These are phyloP conservation scores for Amorpha juglandis DNA, from an alignment of 2,888 invertebrate species.

Conservation along the genomic window DNA sequence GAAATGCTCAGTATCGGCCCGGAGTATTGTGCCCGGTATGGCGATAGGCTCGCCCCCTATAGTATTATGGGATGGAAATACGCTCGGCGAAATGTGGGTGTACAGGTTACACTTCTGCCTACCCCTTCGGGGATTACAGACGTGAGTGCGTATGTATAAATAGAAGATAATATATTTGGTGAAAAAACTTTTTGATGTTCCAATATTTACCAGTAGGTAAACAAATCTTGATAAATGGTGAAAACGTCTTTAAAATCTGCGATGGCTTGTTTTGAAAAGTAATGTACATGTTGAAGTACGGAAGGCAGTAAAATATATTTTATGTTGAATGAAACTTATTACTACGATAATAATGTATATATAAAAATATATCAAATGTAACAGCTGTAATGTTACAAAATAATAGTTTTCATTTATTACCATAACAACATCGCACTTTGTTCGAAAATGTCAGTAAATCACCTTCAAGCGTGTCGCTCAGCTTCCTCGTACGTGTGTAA, in stretches of 20 bases:
- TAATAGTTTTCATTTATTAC: conserved; percentile 48
- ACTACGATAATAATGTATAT: conserved; percentile 3
- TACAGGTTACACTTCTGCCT: too few species aligned
- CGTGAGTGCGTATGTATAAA: too few species aligned
- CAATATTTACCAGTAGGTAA: neutral
- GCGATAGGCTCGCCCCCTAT: too few species aligned
- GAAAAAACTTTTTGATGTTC: neutral
- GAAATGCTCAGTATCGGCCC: too few species aligned
- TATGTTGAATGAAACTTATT: neutral
- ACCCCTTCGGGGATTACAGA: too few species aligned
- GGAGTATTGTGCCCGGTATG: too few species aligned
- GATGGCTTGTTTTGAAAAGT: conserved; percentile 16
- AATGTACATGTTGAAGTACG: conserved; percentile 1
- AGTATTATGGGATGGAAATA: too few species aligned
- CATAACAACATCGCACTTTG: conserved; percentile 37
- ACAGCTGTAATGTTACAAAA: conserved; percentile 30
- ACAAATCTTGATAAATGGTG: conserved; percentile 7
- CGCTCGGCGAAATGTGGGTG: too few species aligned
- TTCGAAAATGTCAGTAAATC: conserved; percentile 71
- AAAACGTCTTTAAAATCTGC: neutral
- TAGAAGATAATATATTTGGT: neutral
- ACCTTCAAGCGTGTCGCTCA: conserved; percentile 71
- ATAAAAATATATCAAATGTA: conserved; percentile 3
- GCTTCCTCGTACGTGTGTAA: conserved; percentile 82
- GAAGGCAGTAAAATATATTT: conserved; percentile 17